Base-by-base conservation (phyloP, 2,113 vertebrate genomes). In the Ophthalmotilapia sp. region DNA sequence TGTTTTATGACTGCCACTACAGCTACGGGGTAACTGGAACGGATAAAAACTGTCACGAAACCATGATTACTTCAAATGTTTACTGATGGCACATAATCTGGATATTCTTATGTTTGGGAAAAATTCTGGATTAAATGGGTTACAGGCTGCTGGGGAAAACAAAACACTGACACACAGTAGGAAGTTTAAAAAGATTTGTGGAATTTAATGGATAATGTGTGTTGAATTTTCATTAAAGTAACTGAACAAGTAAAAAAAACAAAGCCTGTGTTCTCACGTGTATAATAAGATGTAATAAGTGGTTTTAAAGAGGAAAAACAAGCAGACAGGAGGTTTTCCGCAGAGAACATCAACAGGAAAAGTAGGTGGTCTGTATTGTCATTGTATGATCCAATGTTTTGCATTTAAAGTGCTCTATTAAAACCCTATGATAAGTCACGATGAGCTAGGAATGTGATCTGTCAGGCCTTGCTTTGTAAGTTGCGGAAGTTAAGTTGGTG, bases 201-300 rank as follows among this genome's bases (percentile, higher is more conserved):
- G 0, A 70, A 70, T 70, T 70, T 70, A 42, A 70, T 68, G 1
- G 36, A 14, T 73, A 73, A 73, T 73, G 21, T 42, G 13, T 73
- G 13, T 23, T 42, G 36, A 70, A 42, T 15, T 70, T 15, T 70
- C 38, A 26, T 42, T 13, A 42, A 42, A 70, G 65, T 42, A 42
- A 23, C n/a, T 0, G 7, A 26, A 45, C 2, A 45, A 26, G 8
- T 15, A 65, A 65, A 38, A 42, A 42, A 42, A 73, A 0, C 65
- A 23, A 42, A 73, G 21, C 65, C 36, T 21, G 19, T 68, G 60
- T 38, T 3, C 19, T 68, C n/a, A 70, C 1, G 0, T 45, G 65
- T 42, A 0, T 70, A 70, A 40, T 70, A 42, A 15, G n/a, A 21
- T n/a, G 19, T 38, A 40, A 40, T 68, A 68, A 68, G 62, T 13